Percentiles rank a stretch among this genome's conserved stretches.
Conservation (phyloP, 2,888 invertebrate species). For the Chloroclystis v-ata region DNA sequence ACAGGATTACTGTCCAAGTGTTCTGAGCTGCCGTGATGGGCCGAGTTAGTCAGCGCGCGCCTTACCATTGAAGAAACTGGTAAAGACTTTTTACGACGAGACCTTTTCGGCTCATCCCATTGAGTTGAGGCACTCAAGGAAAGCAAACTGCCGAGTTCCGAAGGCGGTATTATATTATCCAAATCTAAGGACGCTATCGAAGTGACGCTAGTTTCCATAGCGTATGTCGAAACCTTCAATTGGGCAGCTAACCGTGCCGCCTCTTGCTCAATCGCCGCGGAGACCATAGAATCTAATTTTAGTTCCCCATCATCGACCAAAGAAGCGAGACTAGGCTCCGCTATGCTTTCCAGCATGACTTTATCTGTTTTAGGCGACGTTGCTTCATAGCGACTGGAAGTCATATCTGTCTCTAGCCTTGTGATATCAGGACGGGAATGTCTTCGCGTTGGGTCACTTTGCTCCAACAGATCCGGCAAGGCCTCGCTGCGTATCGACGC, state of each 20-base stretch:
- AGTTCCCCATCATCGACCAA: slow-evolving; percentile 74
- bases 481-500: slow-evolving; percentile 82
- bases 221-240: slow-evolving; percentile 49
- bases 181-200: slow-evolving; percentile 82
- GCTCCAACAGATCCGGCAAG: slow-evolving; percentile 67
- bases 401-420: slow-evolving; percentile 47
- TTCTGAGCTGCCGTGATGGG: slow-evolving; percentile 79
- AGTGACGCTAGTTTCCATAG: slow-evolving; percentile 79
- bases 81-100: slow-evolving; percentile 82
- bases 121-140: slow-evolving; percentile 75
- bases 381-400: slow-evolving; percentile 44
- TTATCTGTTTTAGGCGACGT: slow-evolving; percentile 31
- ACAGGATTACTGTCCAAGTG: slow-evolving; percentile 77
- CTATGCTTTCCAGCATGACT: slow-evolving; percentile 44
- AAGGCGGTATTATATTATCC: slow-evolving; percentile 87
- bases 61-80: slow-evolving; percentile 84
- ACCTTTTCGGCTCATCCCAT: slow-evolving; percentile 67
- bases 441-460: slow-evolving; percentile 45
- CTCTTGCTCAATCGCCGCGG: slow-evolving; percentile 86
- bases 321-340: slow-evolving; percentile 59
- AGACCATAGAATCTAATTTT: slow-evolving; percentile 80
- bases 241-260: slow-evolving; percentile 81
- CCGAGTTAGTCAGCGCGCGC: slow-evolving; percentile 81
- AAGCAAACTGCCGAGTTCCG: slow-evolving; percentile 83
- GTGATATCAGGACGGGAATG: slow-evolving; percentile 63